These are phyloP conservation scores for Maniola hyperantus DNA, from an alignment of 2,888 invertebrate species.

Conservation along the genomic window DNA sequence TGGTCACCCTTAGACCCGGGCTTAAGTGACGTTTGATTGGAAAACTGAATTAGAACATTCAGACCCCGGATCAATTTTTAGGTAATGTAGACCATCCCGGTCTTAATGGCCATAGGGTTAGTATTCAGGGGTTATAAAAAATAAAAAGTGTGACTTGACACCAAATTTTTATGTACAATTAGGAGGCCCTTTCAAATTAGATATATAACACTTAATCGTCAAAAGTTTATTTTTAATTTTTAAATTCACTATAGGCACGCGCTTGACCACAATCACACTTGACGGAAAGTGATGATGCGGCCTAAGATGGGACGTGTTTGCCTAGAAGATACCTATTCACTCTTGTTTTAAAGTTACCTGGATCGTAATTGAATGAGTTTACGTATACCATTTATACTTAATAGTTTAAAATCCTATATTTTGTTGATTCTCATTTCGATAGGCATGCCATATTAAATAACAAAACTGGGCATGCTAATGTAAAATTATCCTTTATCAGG, in stretches of 20 bases:
- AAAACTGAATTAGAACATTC: conserved; percentile 1
- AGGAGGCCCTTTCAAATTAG: neutral
- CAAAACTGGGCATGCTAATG: conserved; percentile 24
- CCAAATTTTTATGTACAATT: neutral
- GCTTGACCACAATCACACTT: too few species aligned
- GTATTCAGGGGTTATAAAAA: too few species aligned
- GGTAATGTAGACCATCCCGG: neutral
- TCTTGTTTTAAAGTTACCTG: too few species aligned
- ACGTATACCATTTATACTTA: conserved; percentile 6
- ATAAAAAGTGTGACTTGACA: neutral
- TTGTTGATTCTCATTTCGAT: conserved; percentile 9
- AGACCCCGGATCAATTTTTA: neutral
- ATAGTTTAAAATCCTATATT: conserved; percentile 4
- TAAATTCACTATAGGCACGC: too few species aligned
- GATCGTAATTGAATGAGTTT: neutral
- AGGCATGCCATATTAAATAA: conserved; percentile 24
- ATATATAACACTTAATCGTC: neutral
- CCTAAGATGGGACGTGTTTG: too few species aligned
- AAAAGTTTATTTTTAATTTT: too few species aligned
- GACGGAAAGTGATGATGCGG: too few species aligned
- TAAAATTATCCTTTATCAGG: conserved; percentile 30
- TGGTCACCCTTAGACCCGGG: conserved; percentile 57
- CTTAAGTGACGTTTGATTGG: conserved; percentile 37
- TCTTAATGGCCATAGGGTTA: too few species aligned
- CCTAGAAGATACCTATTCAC: too few species aligned